A percentile compares a stretch with the other conserved stretches of the same genome.
phyloP scores from a whole-genome alignment of 2,113 vertebrate genomes.

The Xiphophorus maculatus region DNA sequence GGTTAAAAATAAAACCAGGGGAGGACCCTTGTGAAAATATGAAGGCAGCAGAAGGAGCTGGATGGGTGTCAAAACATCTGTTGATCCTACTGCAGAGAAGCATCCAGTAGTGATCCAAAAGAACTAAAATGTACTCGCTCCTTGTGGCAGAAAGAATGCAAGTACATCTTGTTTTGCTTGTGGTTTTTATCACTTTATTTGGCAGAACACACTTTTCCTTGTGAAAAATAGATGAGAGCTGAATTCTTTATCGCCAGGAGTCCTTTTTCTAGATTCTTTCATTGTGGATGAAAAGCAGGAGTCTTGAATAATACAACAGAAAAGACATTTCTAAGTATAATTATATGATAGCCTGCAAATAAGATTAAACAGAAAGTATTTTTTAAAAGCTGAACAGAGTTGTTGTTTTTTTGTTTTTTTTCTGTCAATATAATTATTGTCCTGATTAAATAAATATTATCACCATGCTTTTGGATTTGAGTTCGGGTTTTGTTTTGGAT shows the following conservation, averaged over 20 bases:
- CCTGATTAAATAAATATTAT: too few species aligned
- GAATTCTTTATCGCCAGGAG: neutral
- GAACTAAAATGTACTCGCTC: neutral
- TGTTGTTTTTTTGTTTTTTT: too few species aligned
- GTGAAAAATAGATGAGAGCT: constrained; percentile 10
- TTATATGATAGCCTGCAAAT: too few species aligned
- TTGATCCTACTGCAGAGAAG: constrained; percentile 17
- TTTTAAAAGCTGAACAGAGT: too few species aligned
- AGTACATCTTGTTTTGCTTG: constrained; percentile 5
- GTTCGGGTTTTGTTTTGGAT: too few species aligned
- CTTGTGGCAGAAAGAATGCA: neutral
- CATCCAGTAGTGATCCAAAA: neutral
- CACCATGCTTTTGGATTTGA: too few species aligned
- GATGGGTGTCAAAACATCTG: constrained; percentile 56
- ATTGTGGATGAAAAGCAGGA: neutral
- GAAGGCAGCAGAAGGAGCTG: constrained; percentile 36
- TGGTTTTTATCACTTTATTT: constrained; percentile 15
- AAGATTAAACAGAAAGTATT: too few species aligned
- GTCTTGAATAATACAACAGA: too few species aligned
- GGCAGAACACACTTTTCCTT: constrained; percentile 4
- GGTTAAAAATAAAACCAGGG: constrained; percentile 65
- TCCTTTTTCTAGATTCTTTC: constrained; percentile 10
- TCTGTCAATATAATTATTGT: too few species aligned
- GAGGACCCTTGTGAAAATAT: constrained; percentile 48
- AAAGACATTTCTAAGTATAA: too few species aligned